Percentiles rank a stretch among this genome's conserved stretches.
Conservation (phyloP, 2,797 vertebrate genomes). For the Vireo griseus region DNA sequence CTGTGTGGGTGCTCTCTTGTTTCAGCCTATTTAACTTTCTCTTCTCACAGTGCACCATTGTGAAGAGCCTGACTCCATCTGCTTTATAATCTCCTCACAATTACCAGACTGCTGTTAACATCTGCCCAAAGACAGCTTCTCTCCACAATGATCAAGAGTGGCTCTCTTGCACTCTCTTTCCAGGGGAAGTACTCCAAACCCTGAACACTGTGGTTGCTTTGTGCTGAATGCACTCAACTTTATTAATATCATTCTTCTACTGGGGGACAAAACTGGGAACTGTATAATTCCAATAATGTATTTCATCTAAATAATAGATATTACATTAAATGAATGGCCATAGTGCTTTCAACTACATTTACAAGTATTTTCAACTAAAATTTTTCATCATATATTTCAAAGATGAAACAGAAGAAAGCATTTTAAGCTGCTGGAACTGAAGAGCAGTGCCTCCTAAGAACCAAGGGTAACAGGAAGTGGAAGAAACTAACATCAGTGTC, state of each 20-base stretch:
- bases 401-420: neutral
- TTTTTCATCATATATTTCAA: neutral
- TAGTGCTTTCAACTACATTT: neutral
- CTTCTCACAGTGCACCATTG: neutral
- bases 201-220: neutral
- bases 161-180: neutral
- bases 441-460: neutral
- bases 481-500: neutral
- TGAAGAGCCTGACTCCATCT: neutral
- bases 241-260: neutral
- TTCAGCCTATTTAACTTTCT: neutral
- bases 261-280: neutral
- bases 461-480: neutral
- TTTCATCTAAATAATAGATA: neutral
- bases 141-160: neutral
- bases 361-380: neutral
- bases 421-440: neutral
- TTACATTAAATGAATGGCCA: neutral
- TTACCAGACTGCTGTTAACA: neutral
- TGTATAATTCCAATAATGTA: neutral
- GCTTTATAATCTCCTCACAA: neutral
- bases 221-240: neutral
- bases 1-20: neutral
- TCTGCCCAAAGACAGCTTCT: neutral
- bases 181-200: neutral